Evolutionary conservation across 2,888 invertebrate species (phyloP), one percentile per base, ranked within the genome.

Genomic region (Chloromyia formosa): DNA sequence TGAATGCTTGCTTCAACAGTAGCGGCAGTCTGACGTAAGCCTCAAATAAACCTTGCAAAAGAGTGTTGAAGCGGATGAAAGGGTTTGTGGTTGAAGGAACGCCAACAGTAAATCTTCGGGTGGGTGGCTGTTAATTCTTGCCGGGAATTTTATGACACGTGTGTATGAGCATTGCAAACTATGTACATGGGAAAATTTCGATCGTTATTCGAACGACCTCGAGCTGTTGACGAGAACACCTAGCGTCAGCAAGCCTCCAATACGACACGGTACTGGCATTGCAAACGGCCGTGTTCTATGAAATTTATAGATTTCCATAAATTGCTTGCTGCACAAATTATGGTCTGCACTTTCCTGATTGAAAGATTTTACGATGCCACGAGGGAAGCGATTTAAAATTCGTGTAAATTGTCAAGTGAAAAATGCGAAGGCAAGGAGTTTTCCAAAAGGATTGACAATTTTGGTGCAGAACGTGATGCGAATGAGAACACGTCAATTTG

Each of bases 71-170:
- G 49, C 16, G 16, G 10, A 49, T 10, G 49, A 3, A 1, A n/a
- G 49, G 14, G 49, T 49, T 49, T 49, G 49, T n/a, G 49, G 49
- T 49, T 49, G 49, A 49, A 3, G 16, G 12, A 49, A 49, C 16
- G 2, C 49, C 49, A n/a, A n/a, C 49, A n/a, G 12, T 3, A n/a
- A 49, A n/a, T 49, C 16, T 49, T n/a, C 1, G 16, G 49, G 16
- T n/a, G 14, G 14, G 16, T 23, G 49, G 22, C 4, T 49, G 66
- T 66, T 66, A 66, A 49, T 66, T 35, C 49, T 23, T 66, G 45
- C 40, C 40, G 22, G 35, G 22, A 45, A 66, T 66, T 66, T 66
- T 66, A 66, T 66, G 66, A 49, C 49, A 49, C 49, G 45, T 49
- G 45, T 66, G 56, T 56, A 45, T 42, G 66, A 49, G 45, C 45